Base-by-base conservation (phyloP, 1,140 invertebrate genomes). In the Condylostylus longicornis region DNA sequence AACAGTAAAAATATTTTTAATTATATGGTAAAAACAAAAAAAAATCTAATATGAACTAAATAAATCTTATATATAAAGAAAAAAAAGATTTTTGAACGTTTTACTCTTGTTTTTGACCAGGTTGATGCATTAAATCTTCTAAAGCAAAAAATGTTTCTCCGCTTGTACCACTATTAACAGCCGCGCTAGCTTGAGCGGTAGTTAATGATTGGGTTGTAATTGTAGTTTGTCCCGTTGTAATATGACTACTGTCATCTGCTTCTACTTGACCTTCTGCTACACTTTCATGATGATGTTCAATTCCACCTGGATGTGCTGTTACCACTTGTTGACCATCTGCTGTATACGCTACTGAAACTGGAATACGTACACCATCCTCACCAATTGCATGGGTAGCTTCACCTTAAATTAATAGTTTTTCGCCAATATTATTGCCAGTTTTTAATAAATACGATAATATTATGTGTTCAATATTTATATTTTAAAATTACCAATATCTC, bases 341-440 rank as follows among this genome's bases (percentile, higher is more conserved):
- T 10, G 56, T 58, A 34, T 58, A 59, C 18, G 57, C 57, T 1
- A 60, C 54, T 10, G 57, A 60, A 2, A 60, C 57, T 5, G 57
- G 57, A 33, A 60, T 60, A 18, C 54, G 54, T 10, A 54, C 59
- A 12, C 57, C 57, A 42, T 59, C 57, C 31, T 60, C 57, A 30
- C 57, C 54, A 14, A 60, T 59, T 18, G 56, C 55, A 41, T 60
- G 57, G 4, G 57, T 44, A 1, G 53, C 55, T 32, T 58, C 55
- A 18, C 52, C 50, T 13, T n/a, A n/a, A n/a, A n/a, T n/a, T n/a
- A n/a, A n/a, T n/a, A n/a, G n/a, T n/a, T n/a, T n/a, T n/a, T n/a
- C n/a, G n/a, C n/a, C n/a, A n/a, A n/a, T n/a, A n/a, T n/a, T n/a
- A n/a, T n/a, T n/a, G n/a, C n/a, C n/a, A n/a, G n/a, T n/a, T n/a